These are phyloP conservation scores for Ditula angustiorana DNA, from an alignment of 2,888 invertebrate genomes.

Conservation along the genomic window DNA sequence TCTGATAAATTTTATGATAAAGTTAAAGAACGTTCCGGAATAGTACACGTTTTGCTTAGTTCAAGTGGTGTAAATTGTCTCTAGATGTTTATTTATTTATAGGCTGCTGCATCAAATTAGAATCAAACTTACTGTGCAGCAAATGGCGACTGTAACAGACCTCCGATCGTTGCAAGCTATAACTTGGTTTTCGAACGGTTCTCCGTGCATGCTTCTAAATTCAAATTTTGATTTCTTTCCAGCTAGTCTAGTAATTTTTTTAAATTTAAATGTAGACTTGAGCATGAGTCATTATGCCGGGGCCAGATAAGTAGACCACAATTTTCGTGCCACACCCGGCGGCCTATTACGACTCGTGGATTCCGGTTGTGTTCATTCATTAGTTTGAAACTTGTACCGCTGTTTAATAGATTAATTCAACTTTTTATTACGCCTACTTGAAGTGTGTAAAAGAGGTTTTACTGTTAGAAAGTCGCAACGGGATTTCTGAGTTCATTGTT, in stretches of 20 bases:
- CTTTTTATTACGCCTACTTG: conserved; percentile 36
- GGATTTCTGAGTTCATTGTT: conserved; percentile 34
- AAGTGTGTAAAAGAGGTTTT: conserved; percentile 33
- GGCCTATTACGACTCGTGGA: conserved; percentile 11
- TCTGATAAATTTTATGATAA: background rate
- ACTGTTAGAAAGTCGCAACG: conserved; percentile 38
- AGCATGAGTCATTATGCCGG: conserved; percentile 35
- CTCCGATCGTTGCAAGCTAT: too few species aligned
- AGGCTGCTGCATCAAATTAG: too few species aligned
- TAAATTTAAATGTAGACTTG: conserved; percentile 15
- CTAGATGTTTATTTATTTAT: too few species aligned
- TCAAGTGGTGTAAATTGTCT: too few species aligned
- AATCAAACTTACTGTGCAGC: too few species aligned
- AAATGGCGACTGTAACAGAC: too few species aligned
- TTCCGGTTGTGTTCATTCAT: conserved; percentile 40
- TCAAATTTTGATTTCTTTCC: conserved; percentile 16
- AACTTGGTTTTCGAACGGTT: background rate
- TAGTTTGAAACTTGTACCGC: conserved; percentile 21
- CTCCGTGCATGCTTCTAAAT: background rate
- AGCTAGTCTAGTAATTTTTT: conserved; percentile 21
- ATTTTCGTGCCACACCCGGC: conserved; percentile 38
- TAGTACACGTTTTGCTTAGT: too few species aligned
- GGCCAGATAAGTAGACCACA: conserved; percentile 41
- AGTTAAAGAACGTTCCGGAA: too few species aligned
- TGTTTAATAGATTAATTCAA: conserved; percentile 32